phyloP scores from a whole-genome alignment of 2,888 invertebrate species.

The Melanchra persicariae region DNA sequence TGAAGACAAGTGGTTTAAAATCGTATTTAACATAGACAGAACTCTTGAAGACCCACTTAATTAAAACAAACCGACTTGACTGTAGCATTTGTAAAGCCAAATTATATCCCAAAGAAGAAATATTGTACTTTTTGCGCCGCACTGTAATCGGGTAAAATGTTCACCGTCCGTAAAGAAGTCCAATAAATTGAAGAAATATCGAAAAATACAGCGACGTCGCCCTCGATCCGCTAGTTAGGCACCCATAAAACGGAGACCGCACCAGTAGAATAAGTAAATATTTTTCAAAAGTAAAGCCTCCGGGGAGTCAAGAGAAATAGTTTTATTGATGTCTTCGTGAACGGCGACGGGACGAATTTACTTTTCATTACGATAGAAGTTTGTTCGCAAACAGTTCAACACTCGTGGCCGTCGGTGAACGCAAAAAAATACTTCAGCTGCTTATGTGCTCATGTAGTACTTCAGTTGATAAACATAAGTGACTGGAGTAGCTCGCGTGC shows the following conservation, averaged over 20 bases:
- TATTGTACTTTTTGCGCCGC: conserved; percentile 41
- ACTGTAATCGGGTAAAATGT: conserved; percentile 56
- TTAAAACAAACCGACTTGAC: conserved; percentile 16
- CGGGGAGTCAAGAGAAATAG: conserved; percentile 79
- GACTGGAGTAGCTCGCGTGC: conserved; percentile 44
- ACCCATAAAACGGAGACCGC: conserved; percentile 66
- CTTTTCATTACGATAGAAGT: conserved; percentile 88
- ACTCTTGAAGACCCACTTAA: conserved; percentile 19
- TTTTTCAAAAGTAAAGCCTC: conserved; percentile 78
- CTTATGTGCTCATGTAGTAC: conserved; percentile 51
- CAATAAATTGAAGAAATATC: conserved; percentile 67
- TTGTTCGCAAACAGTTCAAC: conserved; percentile 85
- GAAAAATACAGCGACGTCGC: conserved; percentile 61
- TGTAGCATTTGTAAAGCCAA: conserved; percentile 14
- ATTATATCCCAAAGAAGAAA: conserved; percentile 40
- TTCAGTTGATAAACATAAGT: conserved; percentile 58
- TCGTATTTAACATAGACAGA: background rate
- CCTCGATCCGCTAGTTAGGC: conserved; percentile 65
- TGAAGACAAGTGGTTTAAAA: conserved; percentile 32
- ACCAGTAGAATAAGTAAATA: conserved; percentile 79
- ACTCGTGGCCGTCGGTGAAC: conserved; percentile 68
- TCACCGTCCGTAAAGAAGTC: conserved; percentile 55
- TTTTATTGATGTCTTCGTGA: conserved; percentile 84
- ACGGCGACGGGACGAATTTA: conserved; percentile 80
- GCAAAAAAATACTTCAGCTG: conserved; percentile 62